Percentiles rank a stretch among this genome's conserved stretches.
These are phyloP conservation scores for Maniola jurtina DNA, from an alignment of 1,140 invertebrate genomes.

Conservation along the genomic window DNA sequence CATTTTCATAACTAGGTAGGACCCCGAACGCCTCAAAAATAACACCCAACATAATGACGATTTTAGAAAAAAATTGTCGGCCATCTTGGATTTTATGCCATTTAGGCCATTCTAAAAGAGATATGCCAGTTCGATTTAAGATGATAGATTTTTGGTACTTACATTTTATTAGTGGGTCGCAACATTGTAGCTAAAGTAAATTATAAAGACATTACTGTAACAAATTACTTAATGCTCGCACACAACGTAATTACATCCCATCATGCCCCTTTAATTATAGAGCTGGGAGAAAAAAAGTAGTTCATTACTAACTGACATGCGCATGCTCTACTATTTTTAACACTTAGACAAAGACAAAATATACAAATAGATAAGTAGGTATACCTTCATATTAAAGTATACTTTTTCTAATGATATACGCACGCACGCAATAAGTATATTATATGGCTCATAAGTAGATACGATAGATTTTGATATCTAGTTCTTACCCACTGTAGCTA, in stretches of 20 bases:
- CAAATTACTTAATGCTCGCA: slow-evolving; percentile 13
- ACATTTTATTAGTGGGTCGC: not conserved
- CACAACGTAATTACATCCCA: slow-evolving; percentile 1
- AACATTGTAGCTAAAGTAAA: slow-evolving; percentile 8
- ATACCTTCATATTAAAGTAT: too few relatives aligned
- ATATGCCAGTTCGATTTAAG: not conserved
- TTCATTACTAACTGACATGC: slow-evolving; percentile 12
- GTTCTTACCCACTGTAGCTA: too few relatives aligned
- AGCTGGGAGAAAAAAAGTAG: slow-evolving; percentile 8
- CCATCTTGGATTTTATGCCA: not conserved
- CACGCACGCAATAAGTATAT: too few relatives aligned
- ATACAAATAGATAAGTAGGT: not conserved
- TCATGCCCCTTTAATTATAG: slow-evolving; percentile 14
- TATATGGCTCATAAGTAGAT: too few relatives aligned
- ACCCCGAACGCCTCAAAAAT: too few relatives aligned
- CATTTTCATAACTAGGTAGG: too few relatives aligned
- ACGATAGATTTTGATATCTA: too few relatives aligned
- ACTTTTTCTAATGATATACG: too few relatives aligned
- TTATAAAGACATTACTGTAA: slow-evolving; percentile 14
- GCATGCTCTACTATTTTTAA: not conserved
- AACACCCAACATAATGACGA: too few relatives aligned
- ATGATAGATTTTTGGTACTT: not conserved
- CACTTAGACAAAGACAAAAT: not conserved
- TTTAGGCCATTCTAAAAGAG: not conserved
- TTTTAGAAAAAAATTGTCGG: too few relatives aligned